Evolutionary conservation across 1,140 invertebrate genomes (phyloP), one percentile per base, ranked within the genome.

Genomic region (Bradynema listronoti): DNA sequence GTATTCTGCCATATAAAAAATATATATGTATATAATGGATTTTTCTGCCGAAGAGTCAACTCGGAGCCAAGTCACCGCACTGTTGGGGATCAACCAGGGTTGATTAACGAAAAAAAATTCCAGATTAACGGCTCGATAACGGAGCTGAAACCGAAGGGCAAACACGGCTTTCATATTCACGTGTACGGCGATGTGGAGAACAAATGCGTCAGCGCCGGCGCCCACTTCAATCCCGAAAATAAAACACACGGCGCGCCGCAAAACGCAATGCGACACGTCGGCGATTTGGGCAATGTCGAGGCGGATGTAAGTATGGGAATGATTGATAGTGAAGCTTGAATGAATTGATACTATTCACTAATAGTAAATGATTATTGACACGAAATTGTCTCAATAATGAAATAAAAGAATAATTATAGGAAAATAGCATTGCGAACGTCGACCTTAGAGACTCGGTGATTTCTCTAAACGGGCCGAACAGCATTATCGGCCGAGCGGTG

Each of bases 401-500:
- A n/a, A n/a, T n/a, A n/a, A n/a, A n/a, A n/a, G n/a, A n/a, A n/a
- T n/a, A n/a, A n/a, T 16, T 74, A 65, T 5, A 65, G 58, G 30
- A 42, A 0, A 69, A 83, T 19, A 84, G 85, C n/a, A 73, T 82
- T 9, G 83, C 85, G 1, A 72, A 73, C 0, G 77, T 89, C 22
- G 79, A 85, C 33, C 83, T 88, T 55, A 79, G 75, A 0, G 88
- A 89, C 77, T 78, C 77, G 3, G 55, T 84, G 4, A 85, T 89
- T 59, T 81, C 83, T 22, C 78, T 90, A 1, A 77, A 65, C 30
- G 83, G 83, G 0, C 70, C 80, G 1, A 62, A 85, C 56, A 84
- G 80, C 66, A 86, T 92, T 65, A 71, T 91, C 52, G 89, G 88
- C 46, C 83, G 89, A 14, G 84, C 85, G 4, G 87, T 91, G 0